Conservation (phyloP, 2,888 invertebrate genomes). For the Gymnocheta viridis region DNA sequence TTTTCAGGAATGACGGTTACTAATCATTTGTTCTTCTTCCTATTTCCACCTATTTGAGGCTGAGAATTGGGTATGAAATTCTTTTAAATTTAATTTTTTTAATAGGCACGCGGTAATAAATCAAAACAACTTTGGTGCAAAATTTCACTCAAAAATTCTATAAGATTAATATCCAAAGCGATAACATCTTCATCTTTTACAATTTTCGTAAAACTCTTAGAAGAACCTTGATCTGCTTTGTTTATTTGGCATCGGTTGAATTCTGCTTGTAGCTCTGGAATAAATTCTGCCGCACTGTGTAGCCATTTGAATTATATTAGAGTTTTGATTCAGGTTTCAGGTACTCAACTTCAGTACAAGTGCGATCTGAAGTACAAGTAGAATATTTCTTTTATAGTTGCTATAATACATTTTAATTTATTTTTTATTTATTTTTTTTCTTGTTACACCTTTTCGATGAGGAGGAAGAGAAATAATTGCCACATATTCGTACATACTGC, state of each 20-base stretch:
- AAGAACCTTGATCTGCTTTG: background rate
- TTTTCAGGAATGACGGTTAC: too few relatives aligned
- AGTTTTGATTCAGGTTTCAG: constrained; percentile 48
- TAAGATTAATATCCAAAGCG: too few relatives aligned
- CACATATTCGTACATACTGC: constrained; percentile 49
- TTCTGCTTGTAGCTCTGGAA: background rate
- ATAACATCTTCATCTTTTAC: too few relatives aligned
- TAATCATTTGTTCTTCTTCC: too few relatives aligned
- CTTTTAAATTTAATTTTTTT: too few relatives aligned
- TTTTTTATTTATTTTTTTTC: constrained; percentile 9
- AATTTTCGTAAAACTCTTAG: too few relatives aligned
- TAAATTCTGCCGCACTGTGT: constrained; percentile 11
- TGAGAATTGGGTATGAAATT: too few relatives aligned
- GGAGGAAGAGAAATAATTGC: constrained; percentile 68
- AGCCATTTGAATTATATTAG: constrained; percentile 45
- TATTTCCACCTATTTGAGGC: too few relatives aligned
- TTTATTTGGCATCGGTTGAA: background rate
- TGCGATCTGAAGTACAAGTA: constrained; percentile 61
- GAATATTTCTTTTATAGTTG: constrained; percentile 14
- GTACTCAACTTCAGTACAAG: constrained; percentile 49
- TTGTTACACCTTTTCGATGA: constrained; percentile 67
- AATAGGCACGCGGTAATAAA: too few relatives aligned
- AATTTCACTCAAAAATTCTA: too few relatives aligned
- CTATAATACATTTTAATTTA: background rate
- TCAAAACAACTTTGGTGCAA: too few relatives aligned